Evolutionary conservation across 1,140 invertebrate genomes (phyloP), one percentile per base, ranked within the genome.

Genomic region (Acromyrmex charruanus): DNA sequence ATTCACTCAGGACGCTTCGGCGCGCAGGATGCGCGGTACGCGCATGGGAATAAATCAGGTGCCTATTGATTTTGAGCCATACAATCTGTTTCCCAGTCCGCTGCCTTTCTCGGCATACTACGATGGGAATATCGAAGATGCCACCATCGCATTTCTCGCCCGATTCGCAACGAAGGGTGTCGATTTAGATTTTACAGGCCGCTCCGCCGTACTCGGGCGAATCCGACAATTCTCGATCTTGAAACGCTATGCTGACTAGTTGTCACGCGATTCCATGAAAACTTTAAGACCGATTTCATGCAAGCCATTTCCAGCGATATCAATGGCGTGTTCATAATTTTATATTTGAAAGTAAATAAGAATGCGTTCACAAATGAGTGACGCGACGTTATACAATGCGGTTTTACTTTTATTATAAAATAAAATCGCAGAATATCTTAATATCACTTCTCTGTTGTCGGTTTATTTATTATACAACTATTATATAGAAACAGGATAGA

Each of bases 41-140:
- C 84, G 58, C 74, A 90, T 86, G 89, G 91, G 90, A 93, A 91
- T 92, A 93, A 93, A 93, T 92, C 91, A 92, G 90, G 88, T 82
- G 86, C 77, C 88, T 93, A 93, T 93, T 92, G 92, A 93, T 92
- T 87, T 93, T 90, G 90, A 90, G 87, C 92, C 85, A 86, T 90
- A 88, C 91, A 93, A 93, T 92, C 91, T 92, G 88, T 93, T 91
- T 89, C 85, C 71, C 72, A 75, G 44, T 55, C 31, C 25, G 82
- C 58, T 65, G 49, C 82, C 58, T 86, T 63, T 79, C 71, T 51
- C 55, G 75, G 65, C 51, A 68, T 63, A 55, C 81, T 77, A 77
- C 55, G 66, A 79, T 55, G 28, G 74, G 82, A 87, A 85, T 74
- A 59, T 74, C 72, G 72, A 72, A 85, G 65, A 87, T 82, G 80